Evolutionary conservation across 2,888 invertebrate genomes (phyloP).

Genomic region (Icerya purchasi): DNA sequence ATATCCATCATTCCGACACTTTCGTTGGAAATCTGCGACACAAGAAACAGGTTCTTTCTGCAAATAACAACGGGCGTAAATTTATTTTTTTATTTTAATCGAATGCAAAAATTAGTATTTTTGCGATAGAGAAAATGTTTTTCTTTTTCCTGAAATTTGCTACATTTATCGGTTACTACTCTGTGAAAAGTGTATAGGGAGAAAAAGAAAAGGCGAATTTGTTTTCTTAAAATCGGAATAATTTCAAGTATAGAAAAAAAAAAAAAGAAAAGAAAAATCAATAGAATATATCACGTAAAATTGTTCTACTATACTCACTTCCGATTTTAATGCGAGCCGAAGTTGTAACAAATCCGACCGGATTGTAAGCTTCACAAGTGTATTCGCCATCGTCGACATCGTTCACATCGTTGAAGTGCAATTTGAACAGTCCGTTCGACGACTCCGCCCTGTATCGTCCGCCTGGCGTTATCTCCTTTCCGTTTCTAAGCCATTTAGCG

Average conservation of each 20-base stretch:
- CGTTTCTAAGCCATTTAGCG: slow-evolving; percentile 76
- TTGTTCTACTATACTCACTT: slow-evolving; percentile 32
- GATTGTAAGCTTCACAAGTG: slow-evolving; percentile 86
- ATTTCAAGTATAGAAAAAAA: too few species aligned
- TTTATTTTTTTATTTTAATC: too few species aligned
- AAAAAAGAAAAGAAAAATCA: background rate
- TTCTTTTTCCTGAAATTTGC: too few species aligned
- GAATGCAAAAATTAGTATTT: too few species aligned
- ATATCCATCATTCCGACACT: too few species aligned
- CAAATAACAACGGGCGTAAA: too few species aligned
- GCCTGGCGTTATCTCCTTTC: slow-evolving; percentile 62
- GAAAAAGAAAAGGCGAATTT: too few species aligned
- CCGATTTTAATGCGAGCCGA: slow-evolving; percentile 76
- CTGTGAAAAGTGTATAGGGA: too few species aligned
- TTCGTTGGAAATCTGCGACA: too few species aligned
- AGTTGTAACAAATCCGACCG: slow-evolving; percentile 73
- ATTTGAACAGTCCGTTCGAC: slow-evolving; percentile 51
- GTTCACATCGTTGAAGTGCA: slow-evolving; percentile 70
- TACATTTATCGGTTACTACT: too few species aligned
- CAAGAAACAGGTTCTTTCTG: too few species aligned
- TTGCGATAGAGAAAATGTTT: too few species aligned
- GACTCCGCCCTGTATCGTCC: slow-evolving; percentile 39
- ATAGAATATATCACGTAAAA: background rate
- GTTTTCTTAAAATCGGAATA: background rate
- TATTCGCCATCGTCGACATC: slow-evolving; percentile 89